phyloP scores from a whole-genome alignment of 2,113 vertebrate genomes.

The Struthio camelus region DNA sequence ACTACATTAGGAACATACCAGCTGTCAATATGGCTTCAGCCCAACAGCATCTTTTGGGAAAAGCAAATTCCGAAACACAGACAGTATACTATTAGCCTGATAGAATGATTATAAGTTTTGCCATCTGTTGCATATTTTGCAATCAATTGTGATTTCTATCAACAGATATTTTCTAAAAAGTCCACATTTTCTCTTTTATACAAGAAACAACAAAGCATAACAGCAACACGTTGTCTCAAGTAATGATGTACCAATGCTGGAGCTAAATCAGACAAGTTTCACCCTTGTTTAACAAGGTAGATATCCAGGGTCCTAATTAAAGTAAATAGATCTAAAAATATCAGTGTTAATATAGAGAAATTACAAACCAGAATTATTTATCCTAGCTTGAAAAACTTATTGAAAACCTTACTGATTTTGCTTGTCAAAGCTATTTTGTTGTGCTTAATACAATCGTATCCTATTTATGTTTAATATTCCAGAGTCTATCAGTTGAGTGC shows the following conservation, averaged over 20 bases:
- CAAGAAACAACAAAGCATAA: conserved; percentile 37
- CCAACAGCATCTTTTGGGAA: conserved; percentile 79
- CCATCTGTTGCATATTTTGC: conserved; percentile 82
- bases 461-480: neutral
- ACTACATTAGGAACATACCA: conserved; percentile 78
- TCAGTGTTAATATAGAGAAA: neutral
- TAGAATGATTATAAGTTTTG: conserved; percentile 77
- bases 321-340: conserved; percentile 31
- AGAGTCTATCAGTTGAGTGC: neutral
- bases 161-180: conserved; percentile 63
- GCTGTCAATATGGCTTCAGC: conserved; percentile 80
- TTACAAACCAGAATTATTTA: neutral
- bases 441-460: neutral
- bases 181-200: conserved; percentile 38
- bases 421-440: neutral
- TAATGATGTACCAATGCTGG: neutral
- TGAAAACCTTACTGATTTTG: neutral
- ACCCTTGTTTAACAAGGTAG: neutral
- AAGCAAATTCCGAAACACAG: conserved; percentile 73
- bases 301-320: conserved; percentile 8
- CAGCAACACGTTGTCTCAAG: neutral
- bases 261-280: conserved; percentile 24
- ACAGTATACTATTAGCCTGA: conserved; percentile 77
- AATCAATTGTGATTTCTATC: conserved; percentile 74
- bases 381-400: neutral